A percentile compares a stretch with the other conserved stretches of the same genome.
Conservation (phyloP, 2,113 vertebrate genomes). For the Carettochelys insculpta region DNA sequence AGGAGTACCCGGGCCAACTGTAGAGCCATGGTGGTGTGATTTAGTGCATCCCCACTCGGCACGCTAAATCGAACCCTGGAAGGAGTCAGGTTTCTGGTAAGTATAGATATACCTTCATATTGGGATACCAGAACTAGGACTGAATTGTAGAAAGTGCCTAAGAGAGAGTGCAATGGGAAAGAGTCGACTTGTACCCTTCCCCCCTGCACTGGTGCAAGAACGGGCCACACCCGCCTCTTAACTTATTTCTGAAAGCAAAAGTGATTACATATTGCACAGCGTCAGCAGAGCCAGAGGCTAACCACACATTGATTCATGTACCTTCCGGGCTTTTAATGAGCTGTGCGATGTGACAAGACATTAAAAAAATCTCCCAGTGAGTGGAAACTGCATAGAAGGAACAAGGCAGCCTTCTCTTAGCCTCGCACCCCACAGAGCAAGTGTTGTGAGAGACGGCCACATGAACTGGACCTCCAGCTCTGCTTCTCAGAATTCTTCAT, state of each 20-base stretch:
- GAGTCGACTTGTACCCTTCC: background rate
- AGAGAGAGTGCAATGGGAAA: background rate
- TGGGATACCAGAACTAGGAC: background rate
- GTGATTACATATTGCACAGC: background rate
- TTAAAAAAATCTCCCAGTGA: background rate
- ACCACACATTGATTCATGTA: background rate
- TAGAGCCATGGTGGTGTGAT: too few species aligned
- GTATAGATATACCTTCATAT: too few species aligned
- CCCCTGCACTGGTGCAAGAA: background rate
- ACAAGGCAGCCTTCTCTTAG: background rate
- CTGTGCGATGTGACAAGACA: background rate
- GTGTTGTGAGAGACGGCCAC: rapidly evolving
- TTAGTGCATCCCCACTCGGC: too few species aligned
- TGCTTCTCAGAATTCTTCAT: rapidly evolving
- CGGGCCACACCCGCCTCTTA: background rate
- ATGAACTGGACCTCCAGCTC: rapidly evolving
- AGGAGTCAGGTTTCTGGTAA: too few species aligned
- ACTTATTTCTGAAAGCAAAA: background rate
- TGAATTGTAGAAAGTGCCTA: background rate
- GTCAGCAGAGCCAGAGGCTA: background rate
- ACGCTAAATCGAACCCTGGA: too few species aligned
- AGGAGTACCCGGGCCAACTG: too few species aligned
- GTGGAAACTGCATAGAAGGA: background rate
- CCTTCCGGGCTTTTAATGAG: background rate
- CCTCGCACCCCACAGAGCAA: too few species aligned